Percentiles rank a stretch among this genome's conserved stretches.
Evolutionary conservation across 1,140 invertebrate genomes (phyloP).

Genomic region (Hycleus phaleratus): DNA sequence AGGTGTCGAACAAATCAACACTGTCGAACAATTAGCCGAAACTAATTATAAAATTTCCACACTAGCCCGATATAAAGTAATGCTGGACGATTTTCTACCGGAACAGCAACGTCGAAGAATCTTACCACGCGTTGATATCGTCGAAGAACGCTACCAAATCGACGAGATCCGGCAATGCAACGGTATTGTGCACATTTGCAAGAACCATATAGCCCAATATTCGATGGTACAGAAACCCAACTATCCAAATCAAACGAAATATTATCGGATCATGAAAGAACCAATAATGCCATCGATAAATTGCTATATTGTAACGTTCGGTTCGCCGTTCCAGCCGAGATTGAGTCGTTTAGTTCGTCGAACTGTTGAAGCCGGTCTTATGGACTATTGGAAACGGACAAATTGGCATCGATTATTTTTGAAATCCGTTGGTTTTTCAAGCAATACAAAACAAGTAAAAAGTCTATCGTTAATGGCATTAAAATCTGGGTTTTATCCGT

Average conservation of each 20-base stretch:
- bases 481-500: too few species aligned
- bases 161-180: not conserved
- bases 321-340: constrained; percentile 3
- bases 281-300: constrained; percentile 1
- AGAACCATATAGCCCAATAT: constrained; percentile 6
- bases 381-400: constrained; percentile 3
- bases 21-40: constrained; percentile 2
- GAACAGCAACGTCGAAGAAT: not conserved
- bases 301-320: constrained; percentile 7
- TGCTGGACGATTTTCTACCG: not conserved
- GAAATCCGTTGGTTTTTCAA: too few species aligned
- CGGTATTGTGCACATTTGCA: constrained; percentile 1
- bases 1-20: not conserved
- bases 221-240: constrained; percentile 1
- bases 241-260: constrained; percentile 1
- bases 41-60: constrained; percentile 1
- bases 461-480: too few species aligned
- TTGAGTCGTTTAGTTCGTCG: not conserved
- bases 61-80: not conserved
- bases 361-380: constrained; percentile 1
- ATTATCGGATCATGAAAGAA: constrained; percentile 6
- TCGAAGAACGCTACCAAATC: not conserved
- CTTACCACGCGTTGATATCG: not conserved
- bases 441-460: too few species aligned
- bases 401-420: not conserved